Evolutionary conservation across 2,888 invertebrate genomes (phyloP).

Genomic region (Melieria crassipennis): DNA sequence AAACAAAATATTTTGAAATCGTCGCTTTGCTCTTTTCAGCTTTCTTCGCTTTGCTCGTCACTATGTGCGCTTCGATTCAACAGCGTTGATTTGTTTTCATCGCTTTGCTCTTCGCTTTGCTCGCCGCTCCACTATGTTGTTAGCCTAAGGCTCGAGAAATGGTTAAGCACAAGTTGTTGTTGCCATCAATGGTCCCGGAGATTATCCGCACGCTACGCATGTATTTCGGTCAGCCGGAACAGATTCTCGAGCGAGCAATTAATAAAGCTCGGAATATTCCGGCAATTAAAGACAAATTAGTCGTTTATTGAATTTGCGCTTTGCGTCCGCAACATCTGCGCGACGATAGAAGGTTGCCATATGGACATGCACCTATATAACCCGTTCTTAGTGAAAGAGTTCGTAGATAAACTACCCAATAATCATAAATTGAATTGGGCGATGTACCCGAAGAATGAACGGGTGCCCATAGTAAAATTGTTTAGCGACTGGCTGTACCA

Average conservation of each 20-base stretch:
- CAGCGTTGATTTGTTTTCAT: too few relatives aligned
- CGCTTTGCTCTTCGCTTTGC: too few relatives aligned
- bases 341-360: constrained; percentile 17
- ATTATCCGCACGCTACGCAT: constrained; percentile 33
- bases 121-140: too few relatives aligned
- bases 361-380: constrained; percentile 10
- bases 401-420: constrained; percentile 15
- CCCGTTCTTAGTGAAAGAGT: constrained; percentile 16
- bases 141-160: constrained; percentile 33
- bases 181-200: constrained; percentile 31
- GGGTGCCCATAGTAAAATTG: neutral
- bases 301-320: constrained; percentile 15
- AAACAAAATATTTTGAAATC: too few relatives aligned
- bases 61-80: too few relatives aligned
- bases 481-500: constrained; percentile 22
- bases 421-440: constrained; percentile 16
- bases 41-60: too few relatives aligned
- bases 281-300: constrained; percentile 1
- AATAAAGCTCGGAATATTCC: constrained; percentile 12
- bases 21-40: too few relatives aligned
- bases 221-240: constrained; percentile 34
- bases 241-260: constrained; percentile 35
- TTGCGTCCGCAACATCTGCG: constrained; percentile 15
- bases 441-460: neutral
- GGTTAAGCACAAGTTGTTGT: constrained; percentile 25